phyloP scores from a whole-genome alignment of 1,140 invertebrate species.

The Mycetomoellerius zeteki region DNA sequence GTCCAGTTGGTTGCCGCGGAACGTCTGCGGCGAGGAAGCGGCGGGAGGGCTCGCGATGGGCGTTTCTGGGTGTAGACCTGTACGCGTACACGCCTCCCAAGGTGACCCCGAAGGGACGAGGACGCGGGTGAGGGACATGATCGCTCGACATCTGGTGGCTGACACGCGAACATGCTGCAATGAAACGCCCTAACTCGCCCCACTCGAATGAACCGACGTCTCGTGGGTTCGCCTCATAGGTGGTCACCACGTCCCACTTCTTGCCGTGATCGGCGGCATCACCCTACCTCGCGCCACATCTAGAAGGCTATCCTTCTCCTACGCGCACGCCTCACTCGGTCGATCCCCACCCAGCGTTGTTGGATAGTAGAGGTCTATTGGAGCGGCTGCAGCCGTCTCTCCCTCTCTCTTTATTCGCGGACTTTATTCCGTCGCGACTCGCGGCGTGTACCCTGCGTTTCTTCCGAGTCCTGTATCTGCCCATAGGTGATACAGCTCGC shows the following conservation, averaged over 20 bases:
- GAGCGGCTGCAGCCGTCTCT: constrained; percentile 63
- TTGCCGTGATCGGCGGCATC: no score
- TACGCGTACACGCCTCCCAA: constrained; percentile 63
- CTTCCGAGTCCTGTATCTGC: constrained; percentile 68
- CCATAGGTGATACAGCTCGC: constrained; percentile 65
- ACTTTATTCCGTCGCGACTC: constrained; percentile 54
- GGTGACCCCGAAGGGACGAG: constrained; percentile 48
- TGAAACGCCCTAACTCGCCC: constrained; percentile 60
- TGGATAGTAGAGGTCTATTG: constrained; percentile 41
- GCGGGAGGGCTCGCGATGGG: constrained; percentile 83
- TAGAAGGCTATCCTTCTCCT: background rate
- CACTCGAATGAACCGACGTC: constrained; percentile 6
- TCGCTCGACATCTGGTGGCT: constrained; percentile 69
- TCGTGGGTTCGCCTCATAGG: constrained; percentile 38
- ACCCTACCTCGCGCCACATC: constrained; percentile 4
- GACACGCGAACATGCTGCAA: constrained; percentile 45
- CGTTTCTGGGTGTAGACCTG: constrained; percentile 80
- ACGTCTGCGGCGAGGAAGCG: constrained; percentile 83
- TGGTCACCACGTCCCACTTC: constrained; percentile 26
- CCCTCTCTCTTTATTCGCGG: constrained; percentile 42
- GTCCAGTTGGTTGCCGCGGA: constrained; percentile 86
- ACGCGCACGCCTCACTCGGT: constrained; percentile 18
- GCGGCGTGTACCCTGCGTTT: constrained; percentile 64
- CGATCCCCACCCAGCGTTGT: constrained; percentile 36
- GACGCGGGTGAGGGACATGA: constrained; percentile 50